Evolutionary conservation across 2,113 vertebrate genomes (phyloP).

Genomic region (Tor tambroides): DNA sequence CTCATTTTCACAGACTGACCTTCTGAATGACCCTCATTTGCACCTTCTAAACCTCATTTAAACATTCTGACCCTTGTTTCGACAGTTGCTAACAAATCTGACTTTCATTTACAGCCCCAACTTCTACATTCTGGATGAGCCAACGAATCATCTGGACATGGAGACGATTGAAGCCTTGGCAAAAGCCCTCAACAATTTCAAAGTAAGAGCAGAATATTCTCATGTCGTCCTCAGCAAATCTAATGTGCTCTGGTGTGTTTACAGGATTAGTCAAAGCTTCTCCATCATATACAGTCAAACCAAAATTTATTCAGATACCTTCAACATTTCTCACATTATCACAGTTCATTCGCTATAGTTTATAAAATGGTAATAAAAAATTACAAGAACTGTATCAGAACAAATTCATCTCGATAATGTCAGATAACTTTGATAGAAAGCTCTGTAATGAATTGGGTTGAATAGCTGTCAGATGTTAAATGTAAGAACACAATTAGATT

Average conservation of each 20-base stretch:
- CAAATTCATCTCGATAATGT: too few species aligned
- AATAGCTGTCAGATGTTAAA: too few species aligned
- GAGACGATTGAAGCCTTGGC: slow-evolving; percentile 96
- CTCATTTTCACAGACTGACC: neutral
- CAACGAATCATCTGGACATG: slow-evolving; percentile 99
- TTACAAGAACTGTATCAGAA: too few species aligned
- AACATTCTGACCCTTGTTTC: neutral
- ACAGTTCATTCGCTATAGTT: neutral
- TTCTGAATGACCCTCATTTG: neutral
- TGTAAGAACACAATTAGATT: too few species aligned
- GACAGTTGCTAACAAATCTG: neutral
- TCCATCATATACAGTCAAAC: neutral
- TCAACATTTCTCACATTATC: too few species aligned
- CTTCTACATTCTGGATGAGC: slow-evolving; percentile 97
- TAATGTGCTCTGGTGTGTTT: neutral
- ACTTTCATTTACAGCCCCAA: slow-evolving; percentile 84
- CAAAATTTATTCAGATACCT: too few species aligned
- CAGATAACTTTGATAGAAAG: too few species aligned
- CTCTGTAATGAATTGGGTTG: too few species aligned
- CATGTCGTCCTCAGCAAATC: neutral
- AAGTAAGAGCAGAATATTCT: slow-evolving; percentile 69
- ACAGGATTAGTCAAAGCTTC: neutral
- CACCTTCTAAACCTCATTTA: neutral
- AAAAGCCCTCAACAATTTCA: slow-evolving; percentile 88
- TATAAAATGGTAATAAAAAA: too few species aligned